These are phyloP conservation scores for Daboia siamensis DNA, from an alignment of 2,113 vertebrate species.

Conservation along the genomic window DNA sequence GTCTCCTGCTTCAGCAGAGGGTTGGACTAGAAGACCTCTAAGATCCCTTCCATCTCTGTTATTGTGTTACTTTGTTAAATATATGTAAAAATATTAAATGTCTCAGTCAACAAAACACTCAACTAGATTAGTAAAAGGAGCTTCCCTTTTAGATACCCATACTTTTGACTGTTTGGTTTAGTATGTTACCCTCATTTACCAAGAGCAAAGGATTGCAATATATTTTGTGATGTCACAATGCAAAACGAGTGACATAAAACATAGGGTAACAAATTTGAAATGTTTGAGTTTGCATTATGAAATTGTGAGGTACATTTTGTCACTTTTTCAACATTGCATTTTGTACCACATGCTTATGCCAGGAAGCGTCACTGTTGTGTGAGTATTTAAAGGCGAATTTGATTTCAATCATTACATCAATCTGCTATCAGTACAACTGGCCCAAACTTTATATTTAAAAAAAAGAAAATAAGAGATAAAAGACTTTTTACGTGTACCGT, in stretches of 20 bases:
- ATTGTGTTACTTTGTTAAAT: background rate
- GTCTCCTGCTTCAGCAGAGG: background rate
- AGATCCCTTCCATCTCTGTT: background rate
- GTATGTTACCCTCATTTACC: background rate
- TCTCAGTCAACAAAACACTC: background rate
- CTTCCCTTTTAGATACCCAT: background rate
- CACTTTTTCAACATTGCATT: background rate
- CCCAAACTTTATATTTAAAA: background rate
- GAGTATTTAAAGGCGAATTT: background rate
- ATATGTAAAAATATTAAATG: background rate
- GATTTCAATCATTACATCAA: background rate
- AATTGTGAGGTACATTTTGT: background rate
- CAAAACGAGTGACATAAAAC: background rate
- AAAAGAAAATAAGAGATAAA: background rate
- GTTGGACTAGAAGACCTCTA: background rate
- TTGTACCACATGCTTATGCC: background rate
- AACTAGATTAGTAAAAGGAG: background rate
- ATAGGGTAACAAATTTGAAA: background rate
- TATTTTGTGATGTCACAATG: background rate
- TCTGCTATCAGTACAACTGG: background rate
- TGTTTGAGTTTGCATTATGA: background rate
- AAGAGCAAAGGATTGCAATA: background rate
- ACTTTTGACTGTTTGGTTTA: background rate
- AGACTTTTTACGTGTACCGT: background rate
- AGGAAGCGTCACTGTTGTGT: background rate